Base-by-base conservation (phyloP, 2,113 vertebrate genomes). In the Salvelinus fontinalis region DNA sequence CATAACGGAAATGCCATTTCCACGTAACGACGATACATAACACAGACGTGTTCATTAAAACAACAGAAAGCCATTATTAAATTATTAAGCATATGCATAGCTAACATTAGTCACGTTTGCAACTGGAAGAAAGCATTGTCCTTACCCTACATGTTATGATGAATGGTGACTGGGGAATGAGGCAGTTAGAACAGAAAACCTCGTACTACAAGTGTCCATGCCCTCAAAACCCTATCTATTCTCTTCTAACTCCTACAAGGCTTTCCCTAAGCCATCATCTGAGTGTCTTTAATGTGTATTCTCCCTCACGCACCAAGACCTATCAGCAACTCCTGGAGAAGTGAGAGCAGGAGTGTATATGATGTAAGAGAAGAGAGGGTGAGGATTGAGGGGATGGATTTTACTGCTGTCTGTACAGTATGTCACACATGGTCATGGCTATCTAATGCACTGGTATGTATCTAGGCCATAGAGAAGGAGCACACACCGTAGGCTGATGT, bases 201-300 rank as follows among this genome's bases (percentile, higher is more conserved):
- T 44, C 11, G 8, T 44, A 1, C 39, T 9, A 44, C 39, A 39
- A 3, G 39, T 44, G 39, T 44, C 39, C 39, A 44, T 11, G 9
- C 8, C 39, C 39, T 44, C 39, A 44, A 44, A 44, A 11, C 8
- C 39, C 39, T 44, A 44, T 44, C 39, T 39, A 39, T 39, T 39
- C 39, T 44, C 39, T 44, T 44, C 39, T 44, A 44, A 44, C 39
- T 44, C 2, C 39, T 44, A 39, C 39, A 39, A 44, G 39, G 39
- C 39, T 44, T 44, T 44, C 11, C 39, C 39, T 44, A 44, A 44
- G 9, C 39, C 39, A 44, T 44, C 39, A 11, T 80, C 29, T 3
- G 31, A 81, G 29, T 22, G 73, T 44, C 9, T 81, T 82, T 81
- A 26, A 77, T 83, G 78, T 49, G 70, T 49, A 22, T 57, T 60